Evolutionary conservation across 2,113 vertebrate species (phyloP), one percentile per base, ranked within the genome.

Genomic region (Colius striatus): DNA sequence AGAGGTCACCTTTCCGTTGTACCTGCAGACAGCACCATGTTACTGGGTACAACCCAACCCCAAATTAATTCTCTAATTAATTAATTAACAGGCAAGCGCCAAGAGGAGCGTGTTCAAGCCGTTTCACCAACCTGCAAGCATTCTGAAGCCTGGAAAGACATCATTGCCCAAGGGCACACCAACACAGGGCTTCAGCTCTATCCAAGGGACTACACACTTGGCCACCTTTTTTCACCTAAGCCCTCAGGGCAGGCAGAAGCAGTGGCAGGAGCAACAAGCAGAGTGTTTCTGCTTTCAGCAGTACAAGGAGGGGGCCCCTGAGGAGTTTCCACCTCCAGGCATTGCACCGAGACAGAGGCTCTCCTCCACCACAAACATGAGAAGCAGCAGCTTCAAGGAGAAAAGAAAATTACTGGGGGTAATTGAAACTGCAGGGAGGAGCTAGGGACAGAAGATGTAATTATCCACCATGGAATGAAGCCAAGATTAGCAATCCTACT

Each of bases 341-440:
- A 23, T 27, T 8, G 8, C 3, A 3, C 50, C 0, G 4, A 73
- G 70, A 79, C 30, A 88, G 51, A 4, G 0, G 32, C 29, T 47
- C 75, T 84, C 48, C 83, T 63, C 58, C 13, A 13, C 50, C 0
- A 4, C 2, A 3, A 89, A 41, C 5, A 2, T 3, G 7, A 94
- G 38, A 11, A 29, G 84, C 79, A 93, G 66, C 68, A 83, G 84
- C 80, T 90, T 81, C 58, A 74, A 71, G 83, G 93, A 90, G 54
- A 84, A 63, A 36, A 94, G 90, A 71, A 84, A 92, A 96, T 92
- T 84, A 88, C 73, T 77, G 80, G 27, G 34, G 79, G 58, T 92
- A 94, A 96, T 83, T 96, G 91, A 94, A 96, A 94, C 95, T 77
- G 89, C 94, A 90, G 88, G 86, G 85, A 95, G 81, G 90, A 94